Base-by-base conservation (phyloP, 2,113 vertebrate genomes). In the Ictidomys tridecemlineatus region DNA sequence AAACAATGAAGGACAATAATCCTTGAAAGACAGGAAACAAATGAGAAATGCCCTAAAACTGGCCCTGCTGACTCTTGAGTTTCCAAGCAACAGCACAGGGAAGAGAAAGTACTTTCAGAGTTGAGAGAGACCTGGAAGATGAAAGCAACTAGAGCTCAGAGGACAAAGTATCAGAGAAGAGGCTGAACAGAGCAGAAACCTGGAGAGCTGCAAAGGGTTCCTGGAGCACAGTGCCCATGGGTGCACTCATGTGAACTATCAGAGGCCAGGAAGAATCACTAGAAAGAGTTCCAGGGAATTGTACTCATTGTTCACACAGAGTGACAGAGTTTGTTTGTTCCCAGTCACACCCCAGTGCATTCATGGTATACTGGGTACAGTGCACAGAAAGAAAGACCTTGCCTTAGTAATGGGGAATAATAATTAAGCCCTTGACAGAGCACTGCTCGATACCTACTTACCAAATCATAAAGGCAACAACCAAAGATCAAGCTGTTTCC, bases 331-430 rank as follows among this genome's bases (percentile, higher is more conserved):
- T 10, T 34, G 58, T 48, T n/a, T 73, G 34, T 45, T 93, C 30
- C 18, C 65, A 93, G 74, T 86, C 69, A 63, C 61, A 26, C 61
- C 24, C 61, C 8, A 74, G 72, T 53, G 77, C 37, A 79, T 0
- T 72, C 37, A 79, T 0, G 0, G 39, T 24, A 3, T 58, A 34
- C 20, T 56, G n/a, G 28, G 39, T 58, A 82, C 73, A 93, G 20
- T 39, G 72, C 42, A 73, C 39, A 91, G n/a, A 79, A 93, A 80
- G 26, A 56, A 93, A 80, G 26, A 56, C 51, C 45, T 69, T 91
- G 42, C 51, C 53, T 91, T 69, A 79, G 72, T 58, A 34, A 42
- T 4, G 5, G 17, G 28, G 16, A 80, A 69, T 9, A 92, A 93
- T 37, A 92, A 93, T 37, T 53, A 85, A 76, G 65, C 39, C 61